A percentile compares a stretch with the other conserved stretches of the same genome.
Conservation (phyloP, 2,113 vertebrate species). For the Petrocephalus zakoni region DNA sequence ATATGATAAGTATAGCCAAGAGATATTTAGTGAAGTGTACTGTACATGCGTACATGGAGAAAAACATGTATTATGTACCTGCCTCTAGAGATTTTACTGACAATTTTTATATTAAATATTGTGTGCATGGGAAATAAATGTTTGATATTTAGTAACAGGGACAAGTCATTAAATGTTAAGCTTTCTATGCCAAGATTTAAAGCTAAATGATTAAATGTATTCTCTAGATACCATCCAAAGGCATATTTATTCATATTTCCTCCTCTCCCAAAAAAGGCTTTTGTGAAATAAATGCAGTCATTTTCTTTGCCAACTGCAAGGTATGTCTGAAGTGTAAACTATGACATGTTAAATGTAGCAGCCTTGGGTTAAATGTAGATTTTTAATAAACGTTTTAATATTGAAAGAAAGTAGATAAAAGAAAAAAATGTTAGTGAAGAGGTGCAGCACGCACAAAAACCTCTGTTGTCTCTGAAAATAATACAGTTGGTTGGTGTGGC, state of each 20-base stretch:
- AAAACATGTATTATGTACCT: background rate
- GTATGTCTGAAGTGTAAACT: background rate
- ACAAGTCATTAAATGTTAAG: background rate
- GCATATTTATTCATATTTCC: conserved; percentile 17
- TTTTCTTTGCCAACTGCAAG: background rate
- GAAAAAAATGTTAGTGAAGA: background rate
- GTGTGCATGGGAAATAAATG: conserved; percentile 19
- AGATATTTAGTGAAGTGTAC: background rate
- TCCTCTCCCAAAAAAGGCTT: background rate
- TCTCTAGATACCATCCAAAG: conserved; percentile 16
- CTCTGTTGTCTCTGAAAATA: background rate
- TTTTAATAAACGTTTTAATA: background rate
- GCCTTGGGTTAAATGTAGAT: background rate
- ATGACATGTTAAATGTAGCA: background rate
- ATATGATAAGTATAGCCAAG: background rate
- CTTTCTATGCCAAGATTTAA: background rate
- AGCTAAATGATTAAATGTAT: conserved; percentile 9
- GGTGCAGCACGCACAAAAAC: background rate
- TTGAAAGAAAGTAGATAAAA: too few species aligned
- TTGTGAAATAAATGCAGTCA: background rate
- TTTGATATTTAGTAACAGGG: conserved; percentile 22
- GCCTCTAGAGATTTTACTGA: conserved; percentile 21
- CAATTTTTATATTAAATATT: background rate
- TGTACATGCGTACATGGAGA: background rate
- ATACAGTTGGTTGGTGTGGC: background rate